These are phyloP conservation scores for Cylloceria caligata DNA, from an alignment of 2,888 invertebrate species.

Conservation along the genomic window DNA sequence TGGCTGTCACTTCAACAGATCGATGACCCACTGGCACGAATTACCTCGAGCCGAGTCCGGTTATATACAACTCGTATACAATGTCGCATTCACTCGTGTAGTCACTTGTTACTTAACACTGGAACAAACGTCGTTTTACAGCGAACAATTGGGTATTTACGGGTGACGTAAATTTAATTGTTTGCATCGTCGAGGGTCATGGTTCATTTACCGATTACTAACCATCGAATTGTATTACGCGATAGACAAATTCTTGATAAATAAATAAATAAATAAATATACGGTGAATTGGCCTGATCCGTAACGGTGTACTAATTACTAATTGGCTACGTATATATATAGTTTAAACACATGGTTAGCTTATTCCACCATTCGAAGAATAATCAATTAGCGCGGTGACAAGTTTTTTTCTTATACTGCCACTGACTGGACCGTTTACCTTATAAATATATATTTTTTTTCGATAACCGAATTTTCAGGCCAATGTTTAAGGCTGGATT, in stretches of 20 bases:
- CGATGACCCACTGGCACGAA: conserved; percentile 68
- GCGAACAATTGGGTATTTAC: conserved; percentile 5
- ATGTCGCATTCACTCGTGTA: not conserved
- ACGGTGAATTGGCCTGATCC: too few species aligned
- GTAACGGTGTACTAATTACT: too few species aligned
- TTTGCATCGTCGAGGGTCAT: not conserved
- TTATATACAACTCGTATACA: conserved; percentile 14
- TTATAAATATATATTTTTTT: not conserved
- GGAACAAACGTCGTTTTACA: conserved; percentile 4
- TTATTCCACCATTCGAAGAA: too few species aligned
- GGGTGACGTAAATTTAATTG: conserved; percentile 5
- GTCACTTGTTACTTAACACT: conserved; percentile 3
- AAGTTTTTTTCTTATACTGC: too few species aligned
- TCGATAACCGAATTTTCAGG: conserved; percentile 16
- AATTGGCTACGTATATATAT: too few species aligned
- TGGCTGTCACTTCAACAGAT: conserved; percentile 55
- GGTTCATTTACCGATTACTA: too few species aligned
- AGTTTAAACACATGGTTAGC: too few species aligned
- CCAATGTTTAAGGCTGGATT: conserved; percentile 28
- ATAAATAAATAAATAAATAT: too few species aligned
- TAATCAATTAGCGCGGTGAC: too few species aligned
- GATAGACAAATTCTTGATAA: too few species aligned
- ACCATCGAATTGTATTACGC: too few species aligned
- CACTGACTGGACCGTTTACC: too few species aligned
- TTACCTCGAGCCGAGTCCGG: conserved; percentile 50